A percentile compares a stretch with the other conserved stretches of the same genome.
Conservation (phyloP, 2,797 vertebrate species). For the Sylvia borin region DNA sequence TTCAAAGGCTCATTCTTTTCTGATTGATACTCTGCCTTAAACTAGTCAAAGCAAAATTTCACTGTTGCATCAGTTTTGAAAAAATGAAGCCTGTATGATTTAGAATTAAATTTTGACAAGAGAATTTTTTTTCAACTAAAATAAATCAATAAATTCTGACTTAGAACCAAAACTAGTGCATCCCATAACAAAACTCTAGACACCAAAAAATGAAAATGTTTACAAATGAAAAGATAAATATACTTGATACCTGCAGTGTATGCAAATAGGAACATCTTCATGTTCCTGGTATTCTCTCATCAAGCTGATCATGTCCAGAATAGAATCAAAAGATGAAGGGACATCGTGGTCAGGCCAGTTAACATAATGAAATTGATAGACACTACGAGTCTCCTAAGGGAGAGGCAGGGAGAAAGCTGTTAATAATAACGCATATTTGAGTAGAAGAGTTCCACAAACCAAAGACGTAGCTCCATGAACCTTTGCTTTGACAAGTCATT, state of each 20-base stretch:
- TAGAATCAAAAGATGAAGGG: constrained; percentile 97
- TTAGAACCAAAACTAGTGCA: neutral
- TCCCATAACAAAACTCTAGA: neutral
- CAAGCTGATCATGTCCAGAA: constrained; percentile 96
- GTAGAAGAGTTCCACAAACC: neutral
- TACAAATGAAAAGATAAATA: neutral
- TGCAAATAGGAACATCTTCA: constrained; percentile 92
- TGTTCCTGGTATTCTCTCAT: constrained; percentile 96
- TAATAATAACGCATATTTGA: neutral
- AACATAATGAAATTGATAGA: constrained; percentile 97
- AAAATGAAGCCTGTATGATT: neutral
- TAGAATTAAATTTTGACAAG: neutral
- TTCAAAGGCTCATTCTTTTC: neutral
- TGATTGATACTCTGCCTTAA: neutral
- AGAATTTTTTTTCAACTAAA: neutral
- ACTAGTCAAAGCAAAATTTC: neutral
- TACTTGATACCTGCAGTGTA: constrained; percentile 87
- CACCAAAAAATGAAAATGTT: neutral
- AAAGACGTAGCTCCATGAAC: neutral
- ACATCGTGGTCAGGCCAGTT: constrained; percentile 99
- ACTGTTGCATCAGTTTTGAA: neutral
- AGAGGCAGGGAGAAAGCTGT: neutral
- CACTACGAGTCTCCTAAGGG: constrained; percentile 86
- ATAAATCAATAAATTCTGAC: neutral
- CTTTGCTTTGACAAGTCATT: neutral